Evolutionary conservation across 2,113 vertebrate genomes (phyloP).

Genomic region (Corydoras maculifer): DNA sequence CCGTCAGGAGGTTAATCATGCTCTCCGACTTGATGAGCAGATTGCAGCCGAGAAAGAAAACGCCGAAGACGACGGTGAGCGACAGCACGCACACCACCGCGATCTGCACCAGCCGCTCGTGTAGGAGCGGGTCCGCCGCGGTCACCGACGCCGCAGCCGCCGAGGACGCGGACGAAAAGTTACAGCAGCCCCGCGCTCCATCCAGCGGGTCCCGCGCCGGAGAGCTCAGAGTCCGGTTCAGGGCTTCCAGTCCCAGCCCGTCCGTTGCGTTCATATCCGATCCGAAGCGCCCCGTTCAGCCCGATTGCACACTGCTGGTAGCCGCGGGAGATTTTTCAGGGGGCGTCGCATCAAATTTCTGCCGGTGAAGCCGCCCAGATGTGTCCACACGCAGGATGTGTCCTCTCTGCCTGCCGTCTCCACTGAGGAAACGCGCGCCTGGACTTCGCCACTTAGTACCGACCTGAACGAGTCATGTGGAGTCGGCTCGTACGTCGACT

Average conservation of each 20-base stretch:
- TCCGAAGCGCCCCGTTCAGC: background rate
- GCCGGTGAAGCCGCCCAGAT: background rate
- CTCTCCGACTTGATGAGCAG: slow-evolving; percentile 54
- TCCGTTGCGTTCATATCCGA: slow-evolving; percentile 33
- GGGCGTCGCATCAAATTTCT: background rate
- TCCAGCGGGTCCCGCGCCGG: slow-evolving; percentile 14
- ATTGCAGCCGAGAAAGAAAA: slow-evolving; percentile 56
- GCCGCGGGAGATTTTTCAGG: background rate
- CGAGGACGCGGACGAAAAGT: slow-evolving; percentile 19
- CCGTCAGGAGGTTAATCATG: slow-evolving; percentile 47
- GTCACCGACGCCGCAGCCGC: background rate
- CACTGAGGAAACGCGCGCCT: no score
- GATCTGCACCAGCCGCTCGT: slow-evolving; percentile 49
- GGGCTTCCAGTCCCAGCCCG: background rate
- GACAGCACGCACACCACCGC: slow-evolving; percentile 53
- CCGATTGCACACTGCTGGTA: background rate
- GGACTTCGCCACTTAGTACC: no score
- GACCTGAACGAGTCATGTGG: no score
- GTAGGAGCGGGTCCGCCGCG: slow-evolving; percentile 18
- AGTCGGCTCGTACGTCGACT: no score
- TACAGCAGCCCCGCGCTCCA: slow-evolving; percentile 41
- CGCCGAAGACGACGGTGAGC: slow-evolving; percentile 53
- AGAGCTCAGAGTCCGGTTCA: slow-evolving; percentile 29
- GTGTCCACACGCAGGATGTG: no score
- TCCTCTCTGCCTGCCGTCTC: no score